A percentile compares a stretch with the other conserved stretches of the same genome.
Evolutionary conservation across 2,797 vertebrate species (phyloP).

Genomic region (Danio choprae): DNA sequence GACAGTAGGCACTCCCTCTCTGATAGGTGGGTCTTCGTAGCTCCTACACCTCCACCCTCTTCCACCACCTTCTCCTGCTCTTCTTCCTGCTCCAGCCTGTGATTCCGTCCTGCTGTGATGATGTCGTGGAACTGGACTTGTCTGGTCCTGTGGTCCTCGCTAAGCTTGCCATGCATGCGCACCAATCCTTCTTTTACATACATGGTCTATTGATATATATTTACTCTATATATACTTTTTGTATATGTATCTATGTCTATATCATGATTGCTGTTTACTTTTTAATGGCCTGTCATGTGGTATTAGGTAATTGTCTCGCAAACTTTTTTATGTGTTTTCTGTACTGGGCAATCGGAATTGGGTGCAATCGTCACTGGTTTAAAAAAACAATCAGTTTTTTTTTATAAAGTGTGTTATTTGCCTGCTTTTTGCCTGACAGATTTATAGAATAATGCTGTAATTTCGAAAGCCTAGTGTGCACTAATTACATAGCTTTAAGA

Average conservation of each 20-base stretch:
- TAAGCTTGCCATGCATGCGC: slow-evolving; percentile 86
- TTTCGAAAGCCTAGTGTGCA: slow-evolving; percentile 63
- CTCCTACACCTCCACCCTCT: slow-evolving; percentile 51
- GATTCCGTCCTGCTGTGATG: slow-evolving; percentile 84
- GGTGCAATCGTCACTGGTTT: slow-evolving; percentile 18
- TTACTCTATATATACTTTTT: slow-evolving; percentile 56
- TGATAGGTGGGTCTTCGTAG: slow-evolving; percentile 86
- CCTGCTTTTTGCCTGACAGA: slow-evolving; percentile 57
- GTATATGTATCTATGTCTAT: slow-evolving; percentile 63
- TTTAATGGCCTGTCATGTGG: slow-evolving; percentile 44
- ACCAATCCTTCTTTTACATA: slow-evolving; percentile 69
- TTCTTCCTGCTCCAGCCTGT: slow-evolving; percentile 81
- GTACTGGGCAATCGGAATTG: slow-evolving; percentile 41
- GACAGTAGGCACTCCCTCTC: slow-evolving; percentile 93
- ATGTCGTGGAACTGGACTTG: slow-evolving; percentile 76
- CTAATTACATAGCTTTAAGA: slow-evolving; percentile 58
- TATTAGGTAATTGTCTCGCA: slow-evolving; percentile 45
- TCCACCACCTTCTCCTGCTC: slow-evolving; percentile 62
- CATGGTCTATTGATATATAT: slow-evolving; percentile 57
- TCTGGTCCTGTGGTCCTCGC: slow-evolving; percentile 82
- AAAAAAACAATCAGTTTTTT: slow-evolving; percentile 28
- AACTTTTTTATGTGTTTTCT: slow-evolving; percentile 29
- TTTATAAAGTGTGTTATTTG: slow-evolving; percentile 55
- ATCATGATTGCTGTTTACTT: slow-evolving; percentile 58
- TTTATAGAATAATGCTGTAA: slow-evolving; percentile 66